Evolutionary conservation across 2,888 invertebrate species (phyloP).

Genomic region (Platynereis dumerilii): DNA sequence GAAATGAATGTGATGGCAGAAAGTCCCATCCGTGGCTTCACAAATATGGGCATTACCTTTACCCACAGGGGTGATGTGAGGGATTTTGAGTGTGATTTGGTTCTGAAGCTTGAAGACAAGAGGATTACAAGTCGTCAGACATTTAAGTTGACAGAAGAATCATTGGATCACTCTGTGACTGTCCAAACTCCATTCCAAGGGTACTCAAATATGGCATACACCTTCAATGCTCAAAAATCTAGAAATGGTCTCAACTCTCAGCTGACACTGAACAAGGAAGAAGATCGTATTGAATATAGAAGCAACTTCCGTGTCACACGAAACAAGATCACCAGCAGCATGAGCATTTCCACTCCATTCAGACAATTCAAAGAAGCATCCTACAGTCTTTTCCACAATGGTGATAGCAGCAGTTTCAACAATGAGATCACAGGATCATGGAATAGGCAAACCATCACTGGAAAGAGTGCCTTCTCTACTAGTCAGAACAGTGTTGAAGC

Average conservation of each 20-base stretch:
- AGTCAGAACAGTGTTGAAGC: not conserved
- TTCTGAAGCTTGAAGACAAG: no score
- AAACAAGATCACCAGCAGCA: no score
- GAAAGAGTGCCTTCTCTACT: not conserved
- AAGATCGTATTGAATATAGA: no score
- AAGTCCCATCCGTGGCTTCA: conserved; percentile 1
- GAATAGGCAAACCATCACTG: conserved; percentile 2
- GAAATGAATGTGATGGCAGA: conserved; percentile 5
- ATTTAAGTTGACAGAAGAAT: no score
- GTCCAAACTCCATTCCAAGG: conserved; percentile 26
- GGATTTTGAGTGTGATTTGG: not conserved
- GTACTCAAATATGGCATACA: conserved; percentile 19
- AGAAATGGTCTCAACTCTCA: not conserved
- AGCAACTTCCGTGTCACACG: no score
- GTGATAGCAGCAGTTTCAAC: not conserved
- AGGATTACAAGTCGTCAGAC: no score
- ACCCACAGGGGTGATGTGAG: conserved; percentile 1
- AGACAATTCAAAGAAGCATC: no score
- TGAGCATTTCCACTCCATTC: no score
- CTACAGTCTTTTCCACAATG: not conserved
- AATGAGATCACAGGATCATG: not conserved
- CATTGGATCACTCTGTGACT: no score
- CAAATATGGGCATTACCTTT: not conserved
- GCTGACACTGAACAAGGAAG: not conserved
- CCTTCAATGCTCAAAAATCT: conserved; percentile 4